phyloP scores from a whole-genome alignment of 2,888 invertebrate genomes.

The Hipparchia sbordonii region DNA sequence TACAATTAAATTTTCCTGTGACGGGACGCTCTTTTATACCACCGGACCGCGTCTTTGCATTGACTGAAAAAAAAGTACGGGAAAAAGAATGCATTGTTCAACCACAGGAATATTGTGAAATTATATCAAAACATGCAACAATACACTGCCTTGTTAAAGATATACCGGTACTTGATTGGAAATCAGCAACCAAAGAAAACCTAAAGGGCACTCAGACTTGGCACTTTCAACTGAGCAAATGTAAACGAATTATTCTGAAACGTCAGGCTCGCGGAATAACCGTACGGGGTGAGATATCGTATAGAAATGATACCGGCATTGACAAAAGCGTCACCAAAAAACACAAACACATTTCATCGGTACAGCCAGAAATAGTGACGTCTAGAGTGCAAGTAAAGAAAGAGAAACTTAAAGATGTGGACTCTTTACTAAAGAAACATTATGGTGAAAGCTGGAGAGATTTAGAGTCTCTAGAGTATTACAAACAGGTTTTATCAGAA shows the following conservation, averaged over 20 bases:
- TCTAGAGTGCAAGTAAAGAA: conserved; percentile 15
- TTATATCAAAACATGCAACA: not conserved
- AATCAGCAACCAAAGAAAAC: not conserved
- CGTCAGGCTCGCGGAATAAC: not conserved
- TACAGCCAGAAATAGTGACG: not conserved
- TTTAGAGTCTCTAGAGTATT: conserved; percentile 14
- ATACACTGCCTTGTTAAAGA: not conserved
- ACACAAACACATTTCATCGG: not conserved
- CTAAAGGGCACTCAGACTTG: not conserved
- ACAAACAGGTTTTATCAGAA: conserved; percentile 15
- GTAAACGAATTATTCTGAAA: not conserved
- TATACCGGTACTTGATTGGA: not conserved
- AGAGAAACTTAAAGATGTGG: conserved; percentile 19
- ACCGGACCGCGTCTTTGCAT: too few relatives aligned
- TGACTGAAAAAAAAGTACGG: too few relatives aligned
- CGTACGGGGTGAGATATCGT: not conserved
- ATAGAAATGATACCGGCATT: not conserved
- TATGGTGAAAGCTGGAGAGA: conserved; percentile 19
- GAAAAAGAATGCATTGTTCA: too few relatives aligned
- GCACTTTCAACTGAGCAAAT: conserved; percentile 1
- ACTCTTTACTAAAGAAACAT: conserved; percentile 18
- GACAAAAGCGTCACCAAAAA: not conserved
- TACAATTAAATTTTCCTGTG: too few relatives aligned
- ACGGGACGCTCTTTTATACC: too few relatives aligned
- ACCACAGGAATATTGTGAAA: not conserved